phyloP scores from a whole-genome alignment of 2,888 invertebrate species.

The Branchipolynoe longqiensis region DNA sequence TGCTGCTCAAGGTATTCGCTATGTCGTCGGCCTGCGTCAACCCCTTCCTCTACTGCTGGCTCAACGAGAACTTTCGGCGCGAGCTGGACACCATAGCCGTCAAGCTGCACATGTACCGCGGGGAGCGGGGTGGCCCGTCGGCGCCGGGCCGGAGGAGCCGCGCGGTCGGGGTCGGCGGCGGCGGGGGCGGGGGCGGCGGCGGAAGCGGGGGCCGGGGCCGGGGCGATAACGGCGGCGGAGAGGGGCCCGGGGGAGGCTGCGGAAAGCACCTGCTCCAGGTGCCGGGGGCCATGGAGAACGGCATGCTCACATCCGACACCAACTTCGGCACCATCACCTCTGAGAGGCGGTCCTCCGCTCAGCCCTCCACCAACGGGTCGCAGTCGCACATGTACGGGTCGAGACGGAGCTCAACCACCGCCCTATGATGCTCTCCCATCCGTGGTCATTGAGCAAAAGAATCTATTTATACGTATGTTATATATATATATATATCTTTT shows the following conservation, averaged over 20 bases:
- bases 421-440: not conserved
- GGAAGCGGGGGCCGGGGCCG: not conserved
- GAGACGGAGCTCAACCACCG: no score
- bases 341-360: slow-evolving; percentile 28
- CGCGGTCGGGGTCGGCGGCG: not conserved
- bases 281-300: slow-evolving; percentile 47
- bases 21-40: slow-evolving; percentile 81
- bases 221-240: not conserved
- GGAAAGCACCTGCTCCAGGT: slow-evolving; percentile 15
- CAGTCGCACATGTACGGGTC: no score
- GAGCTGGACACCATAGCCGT: slow-evolving; percentile 71
- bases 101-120: slow-evolving; percentile 59
- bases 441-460: not conserved
- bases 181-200: no score
- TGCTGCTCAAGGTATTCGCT: slow-evolving; percentile 78
- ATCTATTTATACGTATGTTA: no score
- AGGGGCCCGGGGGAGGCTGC: not conserved
- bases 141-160: not conserved
- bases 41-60: slow-evolving; percentile 81
- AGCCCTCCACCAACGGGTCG: not conserved
- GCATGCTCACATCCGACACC: slow-evolving; percentile 1
- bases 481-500: no score
- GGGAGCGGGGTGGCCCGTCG: not conserved
- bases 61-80: slow-evolving; percentile 80
- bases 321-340: slow-evolving; percentile 44